A percentile compares a stretch with the other conserved stretches of the same genome.
Conservation (phyloP, 2,888 invertebrate genomes). For the Saturnia japonica region DNA sequence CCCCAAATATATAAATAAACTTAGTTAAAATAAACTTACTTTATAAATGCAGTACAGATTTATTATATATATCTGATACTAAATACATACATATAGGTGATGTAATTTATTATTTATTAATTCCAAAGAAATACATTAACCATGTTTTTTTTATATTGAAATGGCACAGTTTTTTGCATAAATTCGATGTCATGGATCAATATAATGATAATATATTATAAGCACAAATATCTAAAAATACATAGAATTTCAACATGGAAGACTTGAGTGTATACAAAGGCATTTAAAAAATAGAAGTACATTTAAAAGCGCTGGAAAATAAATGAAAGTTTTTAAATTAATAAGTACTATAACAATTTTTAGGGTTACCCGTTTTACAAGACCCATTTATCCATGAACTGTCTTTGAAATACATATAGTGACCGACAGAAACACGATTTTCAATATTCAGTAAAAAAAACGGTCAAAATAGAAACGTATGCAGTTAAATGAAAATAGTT, state of each 20-base stretch:
- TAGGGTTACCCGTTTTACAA: too few species aligned
- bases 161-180: neutral
- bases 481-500: too few species aligned
- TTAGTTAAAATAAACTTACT: neutral
- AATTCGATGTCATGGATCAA: neutral
- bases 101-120: neutral
- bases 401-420: too few species aligned
- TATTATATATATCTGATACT: neutral
- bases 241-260: conserved; percentile 1
- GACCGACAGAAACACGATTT: too few species aligned
- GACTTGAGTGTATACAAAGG: neutral
- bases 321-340: too few species aligned
- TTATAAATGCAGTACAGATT: neutral
- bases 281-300: too few species aligned
- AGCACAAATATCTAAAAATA: neutral
- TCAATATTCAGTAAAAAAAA: too few species aligned
- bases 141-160: neutral
- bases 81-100: neutral
- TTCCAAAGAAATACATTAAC: too few species aligned
- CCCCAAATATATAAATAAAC: neutral
- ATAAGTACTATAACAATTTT: too few species aligned
- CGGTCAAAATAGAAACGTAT: too few species aligned
- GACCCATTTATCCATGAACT: too few species aligned
- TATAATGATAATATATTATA: neutral
- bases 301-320: too few species aligned